These are phyloP conservation scores for Drosophila macrospina DNA, from an alignment of 2,888 invertebrate genomes.

Conservation along the genomic window DNA sequence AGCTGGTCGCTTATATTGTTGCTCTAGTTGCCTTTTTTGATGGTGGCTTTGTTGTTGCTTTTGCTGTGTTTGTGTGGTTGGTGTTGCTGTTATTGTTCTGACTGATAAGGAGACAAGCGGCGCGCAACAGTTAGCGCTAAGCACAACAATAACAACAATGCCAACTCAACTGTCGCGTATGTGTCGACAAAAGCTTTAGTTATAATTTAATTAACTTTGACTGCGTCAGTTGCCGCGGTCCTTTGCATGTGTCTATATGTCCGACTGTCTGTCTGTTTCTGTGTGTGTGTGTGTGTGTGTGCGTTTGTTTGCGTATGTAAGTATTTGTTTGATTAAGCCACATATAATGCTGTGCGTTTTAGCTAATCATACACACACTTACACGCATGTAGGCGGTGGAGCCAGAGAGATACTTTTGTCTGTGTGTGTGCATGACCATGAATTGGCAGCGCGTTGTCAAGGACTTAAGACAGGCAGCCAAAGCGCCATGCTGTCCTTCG, in stretches of 20 bases:
- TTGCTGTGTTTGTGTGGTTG: conserved; percentile 25
- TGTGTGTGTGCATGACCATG: conserved; percentile 44
- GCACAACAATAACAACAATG: conserved; percentile 34
- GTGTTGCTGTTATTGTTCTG: conserved; percentile 19
- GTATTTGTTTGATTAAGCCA: conserved; percentile 60
- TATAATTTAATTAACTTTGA: conserved; percentile 78
- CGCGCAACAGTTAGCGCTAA: conserved; percentile 58
- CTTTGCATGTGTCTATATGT: conserved; percentile 6
- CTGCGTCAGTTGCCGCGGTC: conserved; percentile 48
- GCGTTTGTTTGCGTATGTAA: conserved; percentile 22
- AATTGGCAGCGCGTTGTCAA: conserved; percentile 44
- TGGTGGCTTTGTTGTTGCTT: too few relatives aligned
- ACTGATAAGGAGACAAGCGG: conserved; percentile 48
- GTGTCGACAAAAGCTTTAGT: conserved; percentile 68
- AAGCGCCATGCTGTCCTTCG: conserved; percentile 31
- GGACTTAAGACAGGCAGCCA: conserved; percentile 37
- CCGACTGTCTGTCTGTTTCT: not conserved
- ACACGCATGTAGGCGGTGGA: not conserved
- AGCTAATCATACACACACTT: conserved; percentile 58
- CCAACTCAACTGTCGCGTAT: conserved; percentile 52
- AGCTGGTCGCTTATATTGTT: conserved; percentile 22
- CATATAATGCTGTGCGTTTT: conserved; percentile 37
- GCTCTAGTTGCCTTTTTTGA: not conserved
- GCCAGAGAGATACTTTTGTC: not conserved
- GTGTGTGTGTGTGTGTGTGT: conserved; percentile 18